Evolutionary conservation across 2,888 invertebrate species (phyloP).

Genomic region (Imbricaverruca yamaguchii): DNA sequence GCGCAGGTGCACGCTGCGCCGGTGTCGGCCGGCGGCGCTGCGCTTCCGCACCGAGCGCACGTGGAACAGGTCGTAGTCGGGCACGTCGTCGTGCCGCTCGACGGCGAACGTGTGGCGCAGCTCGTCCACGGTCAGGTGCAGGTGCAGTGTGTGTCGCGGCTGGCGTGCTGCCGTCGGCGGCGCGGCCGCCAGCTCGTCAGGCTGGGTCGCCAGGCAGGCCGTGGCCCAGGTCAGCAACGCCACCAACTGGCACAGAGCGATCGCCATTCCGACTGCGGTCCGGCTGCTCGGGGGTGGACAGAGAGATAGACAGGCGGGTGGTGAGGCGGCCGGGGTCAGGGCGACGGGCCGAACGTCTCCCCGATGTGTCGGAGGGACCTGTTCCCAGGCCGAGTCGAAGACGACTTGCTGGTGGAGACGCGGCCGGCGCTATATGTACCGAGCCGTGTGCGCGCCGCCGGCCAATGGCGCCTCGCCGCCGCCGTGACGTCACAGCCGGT

Average conservation of each 20-base stretch:
- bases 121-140: constrained; percentile 9
- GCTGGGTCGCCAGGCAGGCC: background rate
- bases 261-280: background rate
- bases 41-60: background rate
- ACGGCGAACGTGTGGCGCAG: background rate
- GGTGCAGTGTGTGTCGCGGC: constrained; percentile 2
- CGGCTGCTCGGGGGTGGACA: background rate
- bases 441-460: background rate
- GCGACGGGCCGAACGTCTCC: background rate
- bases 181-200: background rate
- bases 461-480: background rate
- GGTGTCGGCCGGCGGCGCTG: background rate
- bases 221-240: background rate
- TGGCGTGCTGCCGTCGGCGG: constrained; percentile 26
- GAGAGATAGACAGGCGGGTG: background rate
- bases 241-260: background rate
- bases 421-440: background rate
- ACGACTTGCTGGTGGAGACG: background rate
- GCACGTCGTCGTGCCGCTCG: background rate
- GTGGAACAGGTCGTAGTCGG: constrained; percentile 11
- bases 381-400: background rate
- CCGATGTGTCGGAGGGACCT: background rate
- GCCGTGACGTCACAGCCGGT: background rate
- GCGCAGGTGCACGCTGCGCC: constrained; percentile 14
- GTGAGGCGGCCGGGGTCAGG: background rate